A percentile compares a stretch with the other conserved stretches of the same genome.
These are phyloP conservation scores for Serrognathus titanus DNA, from an alignment of 2,888 invertebrate species.

Conservation along the genomic window DNA sequence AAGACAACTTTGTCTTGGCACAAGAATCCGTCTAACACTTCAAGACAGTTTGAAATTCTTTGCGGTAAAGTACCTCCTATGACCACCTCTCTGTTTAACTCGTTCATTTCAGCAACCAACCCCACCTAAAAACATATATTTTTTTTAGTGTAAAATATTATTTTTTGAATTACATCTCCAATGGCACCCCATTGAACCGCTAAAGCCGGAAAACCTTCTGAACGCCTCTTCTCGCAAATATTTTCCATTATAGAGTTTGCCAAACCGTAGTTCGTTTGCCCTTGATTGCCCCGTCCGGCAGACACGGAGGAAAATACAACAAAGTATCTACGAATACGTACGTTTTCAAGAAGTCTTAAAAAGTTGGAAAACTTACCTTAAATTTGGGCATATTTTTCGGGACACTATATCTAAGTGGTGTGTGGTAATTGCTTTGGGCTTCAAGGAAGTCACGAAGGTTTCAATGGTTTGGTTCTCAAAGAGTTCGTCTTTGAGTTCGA, in stretches of 20 bases:
- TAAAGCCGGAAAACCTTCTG: constrained; percentile 24
- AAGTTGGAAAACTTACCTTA: constrained; percentile 27
- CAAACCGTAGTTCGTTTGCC: constrained; percentile 86
- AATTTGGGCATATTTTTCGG: constrained; percentile 54
- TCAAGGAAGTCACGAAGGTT: constrained; percentile 64
- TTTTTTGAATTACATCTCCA: constrained; percentile 44
- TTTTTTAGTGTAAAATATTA: constrained; percentile 1
- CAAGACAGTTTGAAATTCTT: constrained; percentile 61
- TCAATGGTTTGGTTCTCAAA: constrained; percentile 74
- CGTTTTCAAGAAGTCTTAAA: constrained; percentile 36
- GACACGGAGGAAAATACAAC: constrained; percentile 90
- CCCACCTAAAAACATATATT: constrained; percentile 14
- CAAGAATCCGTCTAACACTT: constrained; percentile 66
- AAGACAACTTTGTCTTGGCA: constrained; percentile 65
- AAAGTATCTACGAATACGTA: constrained; percentile 57
- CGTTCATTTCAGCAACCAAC: constrained; percentile 22
- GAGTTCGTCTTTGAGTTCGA: constrained; percentile 70
- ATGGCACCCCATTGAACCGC: constrained; percentile 30
- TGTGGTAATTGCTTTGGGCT: constrained; percentile 81
- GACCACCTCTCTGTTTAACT: constrained; percentile 16
- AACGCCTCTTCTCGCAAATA: constrained; percentile 63
- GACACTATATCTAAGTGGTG: constrained; percentile 68
- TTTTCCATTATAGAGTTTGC: constrained; percentile 87
- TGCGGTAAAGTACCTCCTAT: constrained; percentile 64
- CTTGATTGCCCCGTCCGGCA: constrained; percentile 85